These are phyloP conservation scores for Monochamus alternatus DNA, from an alignment of 2,888 invertebrate genomes.

Conservation along the genomic window DNA sequence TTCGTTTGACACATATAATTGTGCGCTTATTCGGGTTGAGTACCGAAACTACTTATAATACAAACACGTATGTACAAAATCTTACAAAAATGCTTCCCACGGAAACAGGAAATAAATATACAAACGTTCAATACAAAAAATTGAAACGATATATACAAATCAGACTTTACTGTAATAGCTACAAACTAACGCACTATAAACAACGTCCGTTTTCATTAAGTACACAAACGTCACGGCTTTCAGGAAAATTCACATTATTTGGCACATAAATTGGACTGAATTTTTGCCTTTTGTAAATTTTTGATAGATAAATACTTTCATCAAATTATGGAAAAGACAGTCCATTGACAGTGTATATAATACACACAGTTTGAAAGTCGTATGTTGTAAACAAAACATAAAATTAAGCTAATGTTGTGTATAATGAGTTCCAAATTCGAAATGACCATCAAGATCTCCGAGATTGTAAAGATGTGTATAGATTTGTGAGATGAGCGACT, in stretches of 20 bases:
- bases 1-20: slow-evolving; percentile 22
- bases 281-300: slow-evolving; percentile 1
- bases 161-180: slow-evolving; percentile 38
- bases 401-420: no score
- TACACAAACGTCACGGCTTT: slow-evolving; percentile 21
- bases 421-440: no score
- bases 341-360: neutral
- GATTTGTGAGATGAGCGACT: no score
- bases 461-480: no score
- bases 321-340: neutral
- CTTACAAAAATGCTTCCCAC: slow-evolving; percentile 41
- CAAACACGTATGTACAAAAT: slow-evolving; percentile 41
- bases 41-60: slow-evolving; percentile 29
- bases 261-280: slow-evolving; percentile 5
- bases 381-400: no score
- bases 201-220: slow-evolving; percentile 35
- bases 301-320: neutral
- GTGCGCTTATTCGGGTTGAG: neutral
- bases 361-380: no score
- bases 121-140: slow-evolving; percentile 33
- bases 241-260: slow-evolving; percentile 1
- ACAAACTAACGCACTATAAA: slow-evolving; percentile 26
- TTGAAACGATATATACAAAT: slow-evolving; percentile 41
- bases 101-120: slow-evolving; percentile 43
- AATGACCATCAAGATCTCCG: no score